Conservation (phyloP, 2,113 vertebrate species). For the Hipposideros armiger region DNA sequence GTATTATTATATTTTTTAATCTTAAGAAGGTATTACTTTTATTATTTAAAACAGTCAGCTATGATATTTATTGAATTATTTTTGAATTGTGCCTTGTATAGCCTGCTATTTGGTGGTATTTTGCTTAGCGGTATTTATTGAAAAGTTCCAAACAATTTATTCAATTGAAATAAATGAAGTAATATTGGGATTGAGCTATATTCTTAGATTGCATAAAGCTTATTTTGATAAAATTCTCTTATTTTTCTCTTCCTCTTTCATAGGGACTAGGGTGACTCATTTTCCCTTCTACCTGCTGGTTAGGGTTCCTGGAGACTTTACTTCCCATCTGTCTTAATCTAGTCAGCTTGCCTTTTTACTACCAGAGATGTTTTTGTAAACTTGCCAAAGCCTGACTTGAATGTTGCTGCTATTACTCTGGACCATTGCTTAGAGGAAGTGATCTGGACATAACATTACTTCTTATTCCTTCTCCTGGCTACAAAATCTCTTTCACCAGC, state of each 20-base stretch:
- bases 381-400: background rate
- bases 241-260: conserved; percentile 4
- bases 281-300: background rate
- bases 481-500: background rate
- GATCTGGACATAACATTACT: background rate
- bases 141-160: background rate
- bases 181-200: background rate
- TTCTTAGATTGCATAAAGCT: background rate
- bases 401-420: background rate
- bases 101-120: background rate
- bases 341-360: background rate
- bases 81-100: background rate
- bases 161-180: conserved; percentile 17
- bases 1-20: background rate
- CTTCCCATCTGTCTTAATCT: background rate
- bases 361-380: background rate
- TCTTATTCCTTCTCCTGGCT: background rate
- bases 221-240: background rate
- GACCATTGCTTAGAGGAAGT: background rate
- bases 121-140: background rate
- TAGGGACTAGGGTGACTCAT: background rate
- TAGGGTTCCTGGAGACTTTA: background rate
- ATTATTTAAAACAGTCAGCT: background rate
- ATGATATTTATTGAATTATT: background rate
- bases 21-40: background rate